These are phyloP conservation scores for Rhabdomys dilectus DNA, from an alignment of 2,113 vertebrate genomes.

Conservation along the genomic window DNA sequence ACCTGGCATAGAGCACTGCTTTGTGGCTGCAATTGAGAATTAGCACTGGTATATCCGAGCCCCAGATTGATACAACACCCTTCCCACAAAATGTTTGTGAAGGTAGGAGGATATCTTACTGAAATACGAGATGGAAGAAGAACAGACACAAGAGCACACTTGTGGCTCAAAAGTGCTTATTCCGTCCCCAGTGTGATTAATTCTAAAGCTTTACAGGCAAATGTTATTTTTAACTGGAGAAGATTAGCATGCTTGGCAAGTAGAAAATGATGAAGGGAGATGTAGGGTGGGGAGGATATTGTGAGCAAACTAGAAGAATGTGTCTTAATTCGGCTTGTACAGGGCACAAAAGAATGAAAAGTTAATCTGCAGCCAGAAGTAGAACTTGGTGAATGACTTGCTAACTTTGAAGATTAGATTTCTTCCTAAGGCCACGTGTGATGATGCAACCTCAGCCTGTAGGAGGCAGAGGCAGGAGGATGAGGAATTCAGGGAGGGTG, in stretches of 20 bases:
- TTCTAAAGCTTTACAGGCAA: slow-evolving; percentile 53
- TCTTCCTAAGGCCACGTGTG: background rate
- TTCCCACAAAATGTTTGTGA: slow-evolving; percentile 24
- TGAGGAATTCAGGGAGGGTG: too few species aligned
- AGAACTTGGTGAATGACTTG: background rate
- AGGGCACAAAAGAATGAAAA: slow-evolving; percentile 28
- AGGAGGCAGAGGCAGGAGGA: background rate
- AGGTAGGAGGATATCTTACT: slow-evolving; percentile 50
- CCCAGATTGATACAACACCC: slow-evolving; percentile 22
- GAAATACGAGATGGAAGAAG: slow-evolving; percentile 48
- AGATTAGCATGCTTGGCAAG: slow-evolving; percentile 60
- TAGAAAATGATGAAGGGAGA: slow-evolving; percentile 53
- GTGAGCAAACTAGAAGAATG: background rate
- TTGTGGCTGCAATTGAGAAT: slow-evolving; percentile 18
- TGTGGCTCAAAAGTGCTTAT: slow-evolving; percentile 50
- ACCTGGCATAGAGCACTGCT: background rate
- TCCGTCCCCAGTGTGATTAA: slow-evolving; percentile 50
- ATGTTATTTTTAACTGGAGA: slow-evolving; percentile 73
- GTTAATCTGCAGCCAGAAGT: slow-evolving; percentile 47
- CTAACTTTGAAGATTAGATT: background rate
- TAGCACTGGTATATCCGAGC: background rate
- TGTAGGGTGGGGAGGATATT: background rate
- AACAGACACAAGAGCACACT: slow-evolving; percentile 52
- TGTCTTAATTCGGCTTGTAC: background rate
- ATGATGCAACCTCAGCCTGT: background rate